phyloP scores from a whole-genome alignment of 1,140 invertebrate species.

The Cylas formicarius region DNA sequence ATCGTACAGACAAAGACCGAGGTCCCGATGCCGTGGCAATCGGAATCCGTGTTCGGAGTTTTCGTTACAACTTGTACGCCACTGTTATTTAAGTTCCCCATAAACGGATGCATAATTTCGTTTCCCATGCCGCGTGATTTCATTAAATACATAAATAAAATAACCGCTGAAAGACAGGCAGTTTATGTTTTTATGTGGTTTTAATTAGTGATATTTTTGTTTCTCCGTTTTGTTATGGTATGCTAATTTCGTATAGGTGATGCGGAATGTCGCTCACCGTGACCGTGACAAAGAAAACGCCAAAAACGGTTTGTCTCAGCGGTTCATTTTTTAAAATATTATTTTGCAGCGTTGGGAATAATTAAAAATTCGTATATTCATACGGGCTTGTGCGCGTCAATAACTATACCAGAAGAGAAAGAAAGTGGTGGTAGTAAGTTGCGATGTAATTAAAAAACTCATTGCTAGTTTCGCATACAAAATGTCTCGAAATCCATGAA shows the following conservation, averaged over 20 bases:
- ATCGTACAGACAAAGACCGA: constrained; percentile 22
- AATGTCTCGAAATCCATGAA: too few species aligned
- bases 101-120: constrained; percentile 35
- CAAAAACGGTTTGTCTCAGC: too few species aligned
- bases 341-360: too few species aligned
- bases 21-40: constrained; percentile 34
- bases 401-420: too few species aligned
- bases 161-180: constrained; percentile 22
- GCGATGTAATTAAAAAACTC: too few species aligned
- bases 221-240: neutral
- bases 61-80: constrained; percentile 38
- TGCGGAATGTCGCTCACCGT: neutral
- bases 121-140: constrained; percentile 32
- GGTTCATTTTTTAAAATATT: too few species aligned
- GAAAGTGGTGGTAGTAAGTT: too few species aligned
- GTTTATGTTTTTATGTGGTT: constrained; percentile 27
- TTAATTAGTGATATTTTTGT: constrained; percentile 22
- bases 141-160: constrained; percentile 30
- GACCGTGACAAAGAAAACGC: constrained; percentile 1
- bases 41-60: constrained; percentile 36
- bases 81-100: constrained; percentile 35
- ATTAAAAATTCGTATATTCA: too few species aligned
- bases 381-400: too few species aligned
- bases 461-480: too few species aligned
- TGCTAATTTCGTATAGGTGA: constrained; percentile 4